A percentile compares a stretch with the other conserved stretches of the same genome.
phyloP scores from a whole-genome alignment of 2,113 vertebrate genomes.

The Lepidothrix coronata region DNA sequence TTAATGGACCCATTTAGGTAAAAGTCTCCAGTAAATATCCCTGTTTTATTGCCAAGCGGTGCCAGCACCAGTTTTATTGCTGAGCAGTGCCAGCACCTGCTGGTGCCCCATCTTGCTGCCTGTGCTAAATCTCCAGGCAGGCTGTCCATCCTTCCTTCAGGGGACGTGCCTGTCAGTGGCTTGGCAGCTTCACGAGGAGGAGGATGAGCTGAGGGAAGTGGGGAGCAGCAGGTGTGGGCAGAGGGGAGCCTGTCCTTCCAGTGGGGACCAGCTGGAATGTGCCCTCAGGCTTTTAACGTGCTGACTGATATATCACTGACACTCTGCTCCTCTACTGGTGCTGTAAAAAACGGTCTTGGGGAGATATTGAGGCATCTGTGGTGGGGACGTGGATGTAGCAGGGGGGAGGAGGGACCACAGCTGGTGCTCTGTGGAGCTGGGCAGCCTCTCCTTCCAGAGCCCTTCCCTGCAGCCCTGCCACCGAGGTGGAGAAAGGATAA shows the following conservation, averaged over 20 bases:
- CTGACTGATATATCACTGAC: accelerated
- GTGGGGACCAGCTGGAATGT: not conserved
- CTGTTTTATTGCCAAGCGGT: not conserved
- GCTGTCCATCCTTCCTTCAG: not conserved
- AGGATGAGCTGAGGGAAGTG: not conserved
- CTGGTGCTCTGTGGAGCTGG: not conserved
- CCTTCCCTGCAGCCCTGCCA: not conserved
- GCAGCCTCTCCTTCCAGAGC: not conserved
- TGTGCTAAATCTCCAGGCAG: not conserved
- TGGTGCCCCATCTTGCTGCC: not conserved
- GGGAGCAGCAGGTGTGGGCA: not conserved
- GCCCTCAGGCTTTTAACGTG: not conserved
- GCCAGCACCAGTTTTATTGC: not conserved
- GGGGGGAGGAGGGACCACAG: not conserved
- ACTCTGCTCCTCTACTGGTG: not conserved
- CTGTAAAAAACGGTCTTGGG: not conserved
- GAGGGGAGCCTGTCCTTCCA: not conserved
- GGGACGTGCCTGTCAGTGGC: not conserved
- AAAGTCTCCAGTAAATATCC: not conserved
- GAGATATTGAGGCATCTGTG: not conserved
- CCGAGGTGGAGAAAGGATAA: not conserved
- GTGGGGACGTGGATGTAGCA: accelerated
- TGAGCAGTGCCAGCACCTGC: accelerated
- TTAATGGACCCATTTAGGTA: not conserved
- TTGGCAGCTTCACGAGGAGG: not conserved